A percentile compares a stretch with the other conserved stretches of the same genome.
These are phyloP conservation scores for Calameuta filiformis DNA, from an alignment of 2,888 invertebrate genomes.

Conservation along the genomic window DNA sequence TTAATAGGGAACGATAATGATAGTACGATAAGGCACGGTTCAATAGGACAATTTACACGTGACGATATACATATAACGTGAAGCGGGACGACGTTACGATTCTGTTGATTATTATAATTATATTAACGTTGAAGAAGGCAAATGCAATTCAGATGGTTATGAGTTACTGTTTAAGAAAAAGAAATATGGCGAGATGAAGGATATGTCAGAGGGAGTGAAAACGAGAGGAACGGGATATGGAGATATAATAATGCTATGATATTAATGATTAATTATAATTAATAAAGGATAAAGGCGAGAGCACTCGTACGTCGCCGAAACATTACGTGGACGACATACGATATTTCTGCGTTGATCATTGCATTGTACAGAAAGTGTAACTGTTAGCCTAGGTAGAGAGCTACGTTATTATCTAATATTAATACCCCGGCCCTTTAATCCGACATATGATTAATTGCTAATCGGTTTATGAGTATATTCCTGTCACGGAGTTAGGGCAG, in stretches of 20 bases:
- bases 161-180: conserved; percentile 42
- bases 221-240: conserved; percentile 13
- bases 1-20: too few relatives aligned
- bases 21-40: too few relatives aligned
- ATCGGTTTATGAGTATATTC: conserved; percentile 25
- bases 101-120: conserved; percentile 54
- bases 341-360: conserved; percentile 30
- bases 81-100: conserved; percentile 34
- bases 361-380: conserved; percentile 64
- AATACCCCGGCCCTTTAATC: conserved; percentile 25
- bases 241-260: conserved; percentile 24
- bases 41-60: too few relatives aligned
- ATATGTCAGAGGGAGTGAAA: conserved; percentile 29
- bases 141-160: conserved; percentile 45
- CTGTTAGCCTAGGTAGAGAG: conserved; percentile 58
- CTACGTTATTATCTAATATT: conserved; percentile 53
- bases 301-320: not conserved
- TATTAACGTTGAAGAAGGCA: conserved; percentile 48
- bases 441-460: conserved; percentile 18
- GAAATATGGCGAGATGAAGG: conserved; percentile 33
- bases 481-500: conserved; percentile 34
- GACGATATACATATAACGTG: too few relatives aligned
- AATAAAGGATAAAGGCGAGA: not conserved
- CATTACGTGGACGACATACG: conserved; percentile 37
- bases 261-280: conserved; percentile 14